Conservation (phyloP, 2,113 vertebrate genomes). For the Polypterus senegalus region DNA sequence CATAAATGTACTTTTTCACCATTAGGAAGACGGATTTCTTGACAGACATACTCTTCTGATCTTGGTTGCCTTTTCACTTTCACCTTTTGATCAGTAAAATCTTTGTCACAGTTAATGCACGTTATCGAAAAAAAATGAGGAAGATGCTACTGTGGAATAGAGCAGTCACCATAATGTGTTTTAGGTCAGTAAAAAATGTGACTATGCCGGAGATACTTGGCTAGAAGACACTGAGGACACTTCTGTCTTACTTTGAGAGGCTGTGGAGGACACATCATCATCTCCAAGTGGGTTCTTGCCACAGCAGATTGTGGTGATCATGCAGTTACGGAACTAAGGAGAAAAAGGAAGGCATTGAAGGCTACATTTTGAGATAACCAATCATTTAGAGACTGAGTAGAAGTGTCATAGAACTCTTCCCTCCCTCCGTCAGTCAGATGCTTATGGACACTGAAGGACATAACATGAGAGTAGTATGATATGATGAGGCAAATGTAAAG, state of each 20-base stretch:
- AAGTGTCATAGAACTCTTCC: too few species aligned
- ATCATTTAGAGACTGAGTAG: too few species aligned
- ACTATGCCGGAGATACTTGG: constrained; percentile 43
- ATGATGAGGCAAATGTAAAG: too few species aligned
- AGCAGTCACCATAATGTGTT: not conserved
- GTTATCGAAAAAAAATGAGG: not conserved
- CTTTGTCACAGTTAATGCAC: not conserved
- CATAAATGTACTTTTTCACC: not conserved
- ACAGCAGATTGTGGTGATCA: constrained; percentile 61
- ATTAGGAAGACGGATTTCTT: not conserved
- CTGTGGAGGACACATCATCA: constrained; percentile 44
- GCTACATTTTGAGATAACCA: too few species aligned
- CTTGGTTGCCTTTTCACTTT: not conserved
- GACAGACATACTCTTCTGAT: not conserved
- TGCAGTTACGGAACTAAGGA: constrained; percentile 66
- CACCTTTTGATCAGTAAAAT: not conserved
- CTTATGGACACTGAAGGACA: too few species aligned
- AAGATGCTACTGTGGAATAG: not conserved
- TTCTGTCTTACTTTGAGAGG: constrained; percentile 66
- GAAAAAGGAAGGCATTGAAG: constrained; percentile 5
- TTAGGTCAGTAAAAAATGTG: not conserved
- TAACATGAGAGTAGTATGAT: too few species aligned
- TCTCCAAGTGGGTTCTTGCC: constrained; percentile 55
- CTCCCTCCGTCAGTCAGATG: too few species aligned
- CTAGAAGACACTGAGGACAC: constrained; percentile 55